Evolutionary conservation across 2,888 invertebrate species (phyloP).

Genomic region (Desoria tigrina): DNA sequence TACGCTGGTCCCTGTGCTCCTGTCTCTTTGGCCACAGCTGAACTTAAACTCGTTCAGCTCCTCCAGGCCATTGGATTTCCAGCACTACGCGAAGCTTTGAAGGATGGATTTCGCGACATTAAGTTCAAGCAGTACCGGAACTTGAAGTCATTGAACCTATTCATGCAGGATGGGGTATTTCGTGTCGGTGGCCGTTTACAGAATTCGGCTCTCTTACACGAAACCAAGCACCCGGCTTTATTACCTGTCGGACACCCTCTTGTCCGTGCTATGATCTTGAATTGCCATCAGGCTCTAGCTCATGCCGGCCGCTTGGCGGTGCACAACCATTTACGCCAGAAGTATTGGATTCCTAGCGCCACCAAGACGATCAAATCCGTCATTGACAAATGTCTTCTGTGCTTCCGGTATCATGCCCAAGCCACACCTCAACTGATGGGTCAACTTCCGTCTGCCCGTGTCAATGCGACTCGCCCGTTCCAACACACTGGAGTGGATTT

Average conservation of each 20-base stretch:
- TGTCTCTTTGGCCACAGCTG: neutral
- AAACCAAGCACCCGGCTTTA: neutral
- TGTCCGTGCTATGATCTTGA: neutral
- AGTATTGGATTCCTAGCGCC: too few relatives aligned
- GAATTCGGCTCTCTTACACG: neutral
- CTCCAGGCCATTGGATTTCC: neutral
- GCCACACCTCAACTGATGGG: too few relatives aligned
- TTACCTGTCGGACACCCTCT: neutral
- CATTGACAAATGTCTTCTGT: too few relatives aligned
- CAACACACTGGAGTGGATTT: too few relatives aligned
- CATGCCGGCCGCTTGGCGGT: constrained; percentile 25
- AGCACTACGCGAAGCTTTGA: neutral
- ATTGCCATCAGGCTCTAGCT: neutral
- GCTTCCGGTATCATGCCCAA: too few relatives aligned
- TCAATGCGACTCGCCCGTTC: too few relatives aligned
- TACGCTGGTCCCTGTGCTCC: neutral
- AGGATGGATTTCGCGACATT: neutral
- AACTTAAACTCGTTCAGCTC: neutral
- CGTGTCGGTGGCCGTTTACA: constrained; percentile 24
- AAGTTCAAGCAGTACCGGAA: neutral
- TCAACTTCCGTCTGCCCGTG: too few relatives aligned
- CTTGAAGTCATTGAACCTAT: constrained; percentile 56
- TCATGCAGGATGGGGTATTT: constrained; percentile 12
- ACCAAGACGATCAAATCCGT: too few relatives aligned
- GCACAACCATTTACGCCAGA: constrained; percentile 19